Base-by-base conservation (phyloP, 1,140 invertebrate species). In the Semibalanus balanoides region DNA sequence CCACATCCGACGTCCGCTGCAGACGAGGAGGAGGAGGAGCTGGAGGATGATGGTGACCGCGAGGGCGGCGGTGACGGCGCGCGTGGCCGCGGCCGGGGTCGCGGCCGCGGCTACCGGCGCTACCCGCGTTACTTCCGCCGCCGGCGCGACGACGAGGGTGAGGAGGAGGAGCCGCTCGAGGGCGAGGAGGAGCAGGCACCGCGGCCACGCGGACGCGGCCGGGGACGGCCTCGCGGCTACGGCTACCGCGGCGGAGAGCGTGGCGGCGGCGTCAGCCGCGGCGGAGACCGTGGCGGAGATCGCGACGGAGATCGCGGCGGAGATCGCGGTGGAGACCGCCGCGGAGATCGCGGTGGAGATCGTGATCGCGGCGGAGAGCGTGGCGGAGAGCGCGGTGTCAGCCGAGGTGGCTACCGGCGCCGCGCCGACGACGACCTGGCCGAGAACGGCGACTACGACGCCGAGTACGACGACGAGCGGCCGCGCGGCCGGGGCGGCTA, bases 401-500 rank as follows among this genome's bases (percentile, higher is more conserved):
- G 78, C 75, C 76, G 78, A 25, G 76, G 78, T 79, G 78, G 83
- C 80, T 77, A 82, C 81, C 77, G 83, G 90, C 88, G 85, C 87
- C 88, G 77, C 87, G 89, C 78, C 77, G 30, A 79, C 77, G 75
- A 77, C 77, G 40, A 71, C 74, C 77, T 17, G 76, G 78, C 43
- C 78, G 79, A 51, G 81, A 79, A 22, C 81, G 79, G 69, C 74
- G 77, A 22, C 77, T 87, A 83, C 90, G 88, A 85, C 87, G 89
- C 74, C 76, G 86, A 75, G 64, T 40, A 76, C 43, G 69, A 51
- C 85, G 86, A n/a, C 82, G 83, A 27, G 85, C 85, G 74, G 30
- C 82, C 81, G 30, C 83, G 86, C 79, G 84, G 86, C 79, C 86
- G 84, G 75, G 86, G 86, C 76, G 87, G 86, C 79, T 87, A 88